These are phyloP conservation scores for Dasysyrphus tricinctus DNA, from an alignment of 2,888 invertebrate species.

Conservation along the genomic window DNA sequence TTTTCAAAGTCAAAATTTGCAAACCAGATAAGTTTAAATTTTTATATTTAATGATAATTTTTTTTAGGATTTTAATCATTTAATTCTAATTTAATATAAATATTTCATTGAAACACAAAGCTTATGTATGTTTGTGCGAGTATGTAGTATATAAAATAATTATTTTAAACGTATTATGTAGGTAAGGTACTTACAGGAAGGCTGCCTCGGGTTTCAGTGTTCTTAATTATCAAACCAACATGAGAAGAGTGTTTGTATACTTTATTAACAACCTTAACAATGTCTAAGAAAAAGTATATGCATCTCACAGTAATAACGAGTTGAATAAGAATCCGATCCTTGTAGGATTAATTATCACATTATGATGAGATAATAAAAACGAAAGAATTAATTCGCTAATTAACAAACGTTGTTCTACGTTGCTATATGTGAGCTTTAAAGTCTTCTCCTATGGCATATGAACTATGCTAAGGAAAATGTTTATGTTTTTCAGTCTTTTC, in stretches of 20 bases:
- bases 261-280: background rate
- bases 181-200: background rate
- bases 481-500: conserved; percentile 55
- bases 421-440: too few relatives aligned
- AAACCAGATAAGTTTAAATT: too few relatives aligned
- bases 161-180: too few relatives aligned
- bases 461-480: conserved; percentile 35
- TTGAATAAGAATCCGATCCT: conserved; percentile 81
- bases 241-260: background rate
- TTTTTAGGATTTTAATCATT: too few relatives aligned
- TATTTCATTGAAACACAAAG: too few relatives aligned
- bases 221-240: background rate
- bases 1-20: too few relatives aligned
- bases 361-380: conserved; percentile 80
- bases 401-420: conserved; percentile 60
- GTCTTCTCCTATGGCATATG: background rate
- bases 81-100: too few relatives aligned
- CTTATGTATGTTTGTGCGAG: too few relatives aligned
- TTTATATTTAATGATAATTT: too few relatives aligned
- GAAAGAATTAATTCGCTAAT: conserved; percentile 62
- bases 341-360: conserved; percentile 83
- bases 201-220: background rate
- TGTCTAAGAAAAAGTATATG: conserved; percentile 22
- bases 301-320: conserved; percentile 49
- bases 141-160: too few relatives aligned